Evolutionary conservation across 2,113 vertebrate genomes (phyloP).

Genomic region (Propithecus coquereli): DNA sequence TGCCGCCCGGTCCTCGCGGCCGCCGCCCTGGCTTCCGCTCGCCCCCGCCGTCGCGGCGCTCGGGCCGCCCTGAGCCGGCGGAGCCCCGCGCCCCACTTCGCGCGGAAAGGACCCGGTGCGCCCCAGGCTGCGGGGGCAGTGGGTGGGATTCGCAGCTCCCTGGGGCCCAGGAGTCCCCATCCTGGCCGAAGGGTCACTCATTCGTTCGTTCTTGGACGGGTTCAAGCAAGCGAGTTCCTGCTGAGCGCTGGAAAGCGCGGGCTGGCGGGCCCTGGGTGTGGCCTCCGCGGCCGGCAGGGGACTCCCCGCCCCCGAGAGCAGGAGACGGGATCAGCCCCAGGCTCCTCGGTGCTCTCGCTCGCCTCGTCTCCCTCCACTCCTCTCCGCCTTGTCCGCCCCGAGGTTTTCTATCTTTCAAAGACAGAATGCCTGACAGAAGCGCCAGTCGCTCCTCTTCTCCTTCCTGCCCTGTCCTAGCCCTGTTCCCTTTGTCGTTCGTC

Average conservation of each 20-base stretch:
- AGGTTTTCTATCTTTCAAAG: accelerated
- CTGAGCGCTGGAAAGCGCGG: accelerated
- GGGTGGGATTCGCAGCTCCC: neutral
- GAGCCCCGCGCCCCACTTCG: neutral
- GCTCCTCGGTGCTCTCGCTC: accelerated
- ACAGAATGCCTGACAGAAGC: accelerated
- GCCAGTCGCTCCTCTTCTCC: accelerated
- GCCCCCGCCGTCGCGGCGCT: accelerated
- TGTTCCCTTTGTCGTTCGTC: accelerated
- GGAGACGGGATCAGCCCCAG: accelerated
- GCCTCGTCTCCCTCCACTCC: neutral
- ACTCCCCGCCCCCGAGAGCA: accelerated
- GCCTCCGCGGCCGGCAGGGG: accelerated
- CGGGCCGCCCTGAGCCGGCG: neutral
- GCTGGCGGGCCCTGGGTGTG: accelerated
- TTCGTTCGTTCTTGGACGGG: accelerated
- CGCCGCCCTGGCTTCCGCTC: neutral
- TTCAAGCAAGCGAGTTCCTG: accelerated
- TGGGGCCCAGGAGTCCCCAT: neutral
- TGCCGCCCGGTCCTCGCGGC: neutral
- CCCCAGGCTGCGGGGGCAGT: neutral
- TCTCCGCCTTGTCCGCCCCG: accelerated
- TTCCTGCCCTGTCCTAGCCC: accelerated
- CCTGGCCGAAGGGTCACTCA: neutral
- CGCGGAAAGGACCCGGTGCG: no score